Evolutionary conservation across 2,888 invertebrate species (phyloP).

Genomic region (Zygothrica quintamaculata): DNA sequence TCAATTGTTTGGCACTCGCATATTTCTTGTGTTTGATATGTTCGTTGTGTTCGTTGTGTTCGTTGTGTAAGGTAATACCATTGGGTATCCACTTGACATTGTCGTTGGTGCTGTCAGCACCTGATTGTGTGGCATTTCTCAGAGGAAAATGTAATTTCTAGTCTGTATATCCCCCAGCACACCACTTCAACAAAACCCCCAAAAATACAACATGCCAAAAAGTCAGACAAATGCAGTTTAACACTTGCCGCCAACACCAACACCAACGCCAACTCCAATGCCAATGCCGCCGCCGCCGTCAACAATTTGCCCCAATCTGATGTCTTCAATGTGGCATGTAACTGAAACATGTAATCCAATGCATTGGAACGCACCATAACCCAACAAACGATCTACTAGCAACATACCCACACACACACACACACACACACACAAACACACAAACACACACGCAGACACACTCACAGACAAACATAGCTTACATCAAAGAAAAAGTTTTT

Average conservation of each 20-base stretch:
- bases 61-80: conserved; percentile 60
- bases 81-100: conserved; percentile 34
- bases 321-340: conserved; percentile 66
- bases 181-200: not conserved
- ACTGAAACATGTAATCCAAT: conserved; percentile 72
- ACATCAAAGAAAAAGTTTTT: conserved; percentile 76
- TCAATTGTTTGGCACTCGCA: conserved; percentile 74
- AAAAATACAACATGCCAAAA: conserved; percentile 47
- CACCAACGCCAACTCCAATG: no score
- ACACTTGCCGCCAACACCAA: conserved; percentile 65
- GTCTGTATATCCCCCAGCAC: conserved; percentile 17
- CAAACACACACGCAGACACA: conserved; percentile 14
- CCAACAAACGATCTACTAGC: conserved; percentile 42
- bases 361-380: conserved; percentile 57
- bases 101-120: conserved; percentile 62
- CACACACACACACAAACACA: conserved; percentile 16
- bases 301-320: not conserved
- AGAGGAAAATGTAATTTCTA: conserved; percentile 64
- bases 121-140: conserved; percentile 72
- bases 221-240: conserved; percentile 75
- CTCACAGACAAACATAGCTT: conserved; percentile 23
- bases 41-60: no score
- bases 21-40: no score
- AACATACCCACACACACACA: conserved; percentile 8
- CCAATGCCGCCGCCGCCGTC: no score